These are phyloP conservation scores for Hydropsyche betteni DNA, from an alignment of 2,888 invertebrate genomes.

Conservation along the genomic window DNA sequence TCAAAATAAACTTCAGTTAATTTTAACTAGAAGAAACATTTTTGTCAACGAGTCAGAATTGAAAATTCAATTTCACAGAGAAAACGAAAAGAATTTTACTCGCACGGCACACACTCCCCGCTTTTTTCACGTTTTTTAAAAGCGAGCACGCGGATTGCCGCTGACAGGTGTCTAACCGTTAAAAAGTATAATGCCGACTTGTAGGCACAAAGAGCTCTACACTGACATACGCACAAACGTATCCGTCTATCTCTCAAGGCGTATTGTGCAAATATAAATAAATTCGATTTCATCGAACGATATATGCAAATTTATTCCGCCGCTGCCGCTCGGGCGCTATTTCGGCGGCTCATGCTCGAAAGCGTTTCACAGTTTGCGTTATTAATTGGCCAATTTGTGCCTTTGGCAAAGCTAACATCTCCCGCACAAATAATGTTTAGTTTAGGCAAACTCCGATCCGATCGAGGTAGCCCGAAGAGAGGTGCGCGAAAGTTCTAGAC, in stretches of 20 bases:
- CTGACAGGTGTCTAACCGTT: constrained; percentile 22
- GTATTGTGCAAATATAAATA: no score
- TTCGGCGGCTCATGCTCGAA: no score
- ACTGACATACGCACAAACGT: no score
- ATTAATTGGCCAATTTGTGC: constrained; percentile 24
- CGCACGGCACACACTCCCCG: no score
- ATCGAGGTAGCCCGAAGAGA: background rate
- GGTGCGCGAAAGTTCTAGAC: background rate
- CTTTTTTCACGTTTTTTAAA: background rate
- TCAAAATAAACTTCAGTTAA: no score
- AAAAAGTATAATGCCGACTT: background rate
- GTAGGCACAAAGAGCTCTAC: no score
- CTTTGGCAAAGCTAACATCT: background rate
- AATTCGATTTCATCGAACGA: no score
- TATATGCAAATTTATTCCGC: no score
- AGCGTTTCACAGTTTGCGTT: constrained; percentile 6
- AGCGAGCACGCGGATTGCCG: background rate
- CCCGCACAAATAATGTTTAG: constrained; percentile 15
- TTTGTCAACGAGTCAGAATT: no score
- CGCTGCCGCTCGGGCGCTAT: no score
- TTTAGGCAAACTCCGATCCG: constrained; percentile 11
- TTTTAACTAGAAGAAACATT: no score
- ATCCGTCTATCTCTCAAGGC: no score
- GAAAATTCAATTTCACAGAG: background rate
- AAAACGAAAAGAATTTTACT: background rate